These are phyloP conservation scores for Zoanthus sociatus DNA, from an alignment of 92 coral and sea anemone species.

Conservation along the genomic window DNA sequence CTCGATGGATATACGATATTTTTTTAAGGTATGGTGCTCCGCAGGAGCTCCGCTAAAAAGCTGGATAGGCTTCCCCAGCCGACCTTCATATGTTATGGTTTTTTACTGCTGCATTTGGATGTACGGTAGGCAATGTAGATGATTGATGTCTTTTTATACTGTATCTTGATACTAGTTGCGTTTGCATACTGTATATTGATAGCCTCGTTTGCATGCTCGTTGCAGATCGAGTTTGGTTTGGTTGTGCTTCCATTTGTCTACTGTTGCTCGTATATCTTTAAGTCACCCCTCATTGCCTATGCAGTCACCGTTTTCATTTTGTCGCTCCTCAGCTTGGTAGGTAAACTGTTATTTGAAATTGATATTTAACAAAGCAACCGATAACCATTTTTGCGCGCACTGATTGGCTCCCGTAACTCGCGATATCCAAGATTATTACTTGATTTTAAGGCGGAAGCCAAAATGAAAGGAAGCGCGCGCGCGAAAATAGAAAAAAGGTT, in stretches of 20 bases:
- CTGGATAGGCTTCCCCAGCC: too few relatives aligned
- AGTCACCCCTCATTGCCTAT: constrained; percentile 89
- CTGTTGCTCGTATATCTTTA: constrained; percentile 83
- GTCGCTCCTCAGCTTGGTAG: constrained; percentile 91
- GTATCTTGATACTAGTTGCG: not conserved
- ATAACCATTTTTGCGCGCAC: not conserved
- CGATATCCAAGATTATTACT: too few relatives aligned
- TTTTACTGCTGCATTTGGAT: too few relatives aligned
- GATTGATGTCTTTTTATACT: not conserved
- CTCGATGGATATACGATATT: too few relatives aligned
- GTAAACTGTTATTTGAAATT: not conserved
- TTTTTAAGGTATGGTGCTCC: too few relatives aligned
- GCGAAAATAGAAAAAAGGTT: too few relatives aligned
- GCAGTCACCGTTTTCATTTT: constrained; percentile 87
- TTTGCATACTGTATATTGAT: not conserved
- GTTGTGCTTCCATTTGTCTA: constrained; percentile 90
- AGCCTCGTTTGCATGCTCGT: not conserved
- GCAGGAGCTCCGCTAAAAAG: too few relatives aligned
- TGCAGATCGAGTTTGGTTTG: constrained; percentile 92
- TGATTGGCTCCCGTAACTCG: too few relatives aligned
- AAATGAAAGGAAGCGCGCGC: too few relatives aligned
- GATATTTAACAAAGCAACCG: not conserved
- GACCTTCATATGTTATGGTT: too few relatives aligned
- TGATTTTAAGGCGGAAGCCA: too few relatives aligned
- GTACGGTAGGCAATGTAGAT: too few relatives aligned